Evolutionary conservation across 2,888 invertebrate species (phyloP).

Genomic region (Hemithea aestivaria): DNA sequence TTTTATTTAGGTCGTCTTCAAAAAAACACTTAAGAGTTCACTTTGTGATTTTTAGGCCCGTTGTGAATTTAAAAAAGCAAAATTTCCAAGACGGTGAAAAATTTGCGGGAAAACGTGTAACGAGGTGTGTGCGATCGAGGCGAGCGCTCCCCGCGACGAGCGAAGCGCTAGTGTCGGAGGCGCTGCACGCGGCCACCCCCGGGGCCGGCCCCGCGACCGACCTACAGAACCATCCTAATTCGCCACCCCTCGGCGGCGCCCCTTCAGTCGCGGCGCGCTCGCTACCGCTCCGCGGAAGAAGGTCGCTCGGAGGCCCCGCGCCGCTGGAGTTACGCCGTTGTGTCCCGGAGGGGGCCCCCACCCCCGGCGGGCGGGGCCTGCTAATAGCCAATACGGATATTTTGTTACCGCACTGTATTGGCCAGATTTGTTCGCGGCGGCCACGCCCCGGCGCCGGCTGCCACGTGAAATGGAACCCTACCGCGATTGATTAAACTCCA

Average conservation of each 20-base stretch:
- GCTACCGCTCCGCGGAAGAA: conserved; percentile 10
- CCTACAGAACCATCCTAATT: conserved; percentile 47
- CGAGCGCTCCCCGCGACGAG: conserved; percentile 69
- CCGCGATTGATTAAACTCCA: conserved; percentile 34
- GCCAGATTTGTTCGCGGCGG: conserved; percentile 77
- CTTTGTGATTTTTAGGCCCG: conserved; percentile 38
- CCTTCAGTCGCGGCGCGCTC: conserved; percentile 40
- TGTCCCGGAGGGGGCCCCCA: conserved; percentile 29
- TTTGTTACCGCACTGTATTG: conserved; percentile 81
- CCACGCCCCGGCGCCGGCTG: conserved; percentile 58
- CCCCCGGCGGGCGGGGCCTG: conserved; percentile 66
- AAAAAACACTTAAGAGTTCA: conserved; percentile 17
- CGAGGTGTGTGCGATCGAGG: conserved; percentile 31
- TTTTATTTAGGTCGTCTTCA: conserved; percentile 29
- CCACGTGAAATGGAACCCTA: conserved; percentile 45
- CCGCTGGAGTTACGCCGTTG: conserved; percentile 34
- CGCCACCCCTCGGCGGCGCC: conserved; percentile 39
- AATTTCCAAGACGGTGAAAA: conserved; percentile 38
- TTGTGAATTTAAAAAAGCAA: conserved; percentile 13
- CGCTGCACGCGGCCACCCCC: conserved; percentile 56
- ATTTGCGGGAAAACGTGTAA: conserved; percentile 42
- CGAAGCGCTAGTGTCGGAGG: conserved; percentile 66
- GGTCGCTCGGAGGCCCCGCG: conserved; percentile 5
- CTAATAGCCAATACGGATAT: conserved; percentile 81
- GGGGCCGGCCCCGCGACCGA: conserved; percentile 27